A percentile compares a stretch with the other conserved stretches of the same genome.
These are phyloP conservation scores for Phocides pigmalion DNA, from an alignment of 1,140 invertebrate species.

Conservation along the genomic window DNA sequence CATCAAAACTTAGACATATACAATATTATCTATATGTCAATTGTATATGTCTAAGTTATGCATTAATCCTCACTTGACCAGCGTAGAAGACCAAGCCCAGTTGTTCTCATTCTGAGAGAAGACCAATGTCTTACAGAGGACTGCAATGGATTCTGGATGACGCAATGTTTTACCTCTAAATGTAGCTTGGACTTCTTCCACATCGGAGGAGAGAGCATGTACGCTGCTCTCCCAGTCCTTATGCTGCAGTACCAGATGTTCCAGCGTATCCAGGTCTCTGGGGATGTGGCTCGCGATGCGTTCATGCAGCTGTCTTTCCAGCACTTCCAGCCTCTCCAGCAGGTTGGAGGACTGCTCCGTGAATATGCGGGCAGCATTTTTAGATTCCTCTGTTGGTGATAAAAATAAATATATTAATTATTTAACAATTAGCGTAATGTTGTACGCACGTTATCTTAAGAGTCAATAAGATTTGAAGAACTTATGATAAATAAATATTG, in stretches of 20 bases:
- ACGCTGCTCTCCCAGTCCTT: constrained; percentile 93
- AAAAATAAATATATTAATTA: neutral
- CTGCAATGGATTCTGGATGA: too few species aligned
- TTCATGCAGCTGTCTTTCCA: constrained; percentile 92
- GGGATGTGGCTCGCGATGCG: constrained; percentile 92
- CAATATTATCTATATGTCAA: too few species aligned
- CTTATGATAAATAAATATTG: too few species aligned
- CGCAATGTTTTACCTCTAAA: constrained; percentile 89
- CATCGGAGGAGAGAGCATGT: constrained; percentile 89
- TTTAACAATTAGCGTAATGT: too few species aligned
- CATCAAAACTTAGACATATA: too few species aligned
- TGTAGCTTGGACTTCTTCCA: constrained; percentile 92
- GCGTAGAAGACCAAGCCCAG: too few species aligned
- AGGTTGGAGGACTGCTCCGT: constrained; percentile 93
- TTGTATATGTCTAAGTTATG: too few species aligned
- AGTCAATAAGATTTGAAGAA: too few species aligned
- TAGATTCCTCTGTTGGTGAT: constrained; percentile 89
- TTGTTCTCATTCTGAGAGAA: too few species aligned
- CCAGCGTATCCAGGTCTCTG: constrained; percentile 92
- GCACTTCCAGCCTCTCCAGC: constrained; percentile 92
- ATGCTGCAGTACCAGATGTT: constrained; percentile 94
- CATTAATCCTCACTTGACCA: too few species aligned
- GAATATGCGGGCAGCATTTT: constrained; percentile 93
- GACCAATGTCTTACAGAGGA: too few species aligned
- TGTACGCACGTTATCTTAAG: too few species aligned